phyloP scores from a whole-genome alignment of 2,888 invertebrate genomes.

The Dorcus hopei region DNA sequence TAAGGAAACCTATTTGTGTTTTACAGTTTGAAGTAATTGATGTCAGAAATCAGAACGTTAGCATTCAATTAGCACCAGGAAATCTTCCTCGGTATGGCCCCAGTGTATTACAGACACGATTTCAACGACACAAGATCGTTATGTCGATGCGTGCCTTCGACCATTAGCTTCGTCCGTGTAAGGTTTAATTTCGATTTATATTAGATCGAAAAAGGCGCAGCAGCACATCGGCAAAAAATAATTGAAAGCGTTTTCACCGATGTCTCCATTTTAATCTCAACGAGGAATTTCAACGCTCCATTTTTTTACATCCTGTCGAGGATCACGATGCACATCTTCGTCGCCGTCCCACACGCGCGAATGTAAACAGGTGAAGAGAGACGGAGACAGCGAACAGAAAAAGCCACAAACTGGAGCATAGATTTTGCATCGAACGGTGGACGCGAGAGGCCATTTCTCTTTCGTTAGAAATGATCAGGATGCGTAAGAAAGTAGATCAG shows the following conservation, averaged over 20 bases:
- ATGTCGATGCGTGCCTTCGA: not conserved
- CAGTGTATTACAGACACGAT: not conserved
- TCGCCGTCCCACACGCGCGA: not conserved
- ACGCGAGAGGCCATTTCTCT: slow-evolving; percentile 35
- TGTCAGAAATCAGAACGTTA: no score
- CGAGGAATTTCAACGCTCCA: slow-evolving; percentile 15
- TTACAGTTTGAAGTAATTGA: no score
- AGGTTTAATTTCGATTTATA: not conserved
- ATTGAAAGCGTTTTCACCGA: slow-evolving; percentile 25
- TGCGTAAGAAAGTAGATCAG: slow-evolving; percentile 37
- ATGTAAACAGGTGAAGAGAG: not conserved
- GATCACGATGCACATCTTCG: slow-evolving; percentile 2
- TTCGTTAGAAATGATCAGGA: slow-evolving; percentile 37
- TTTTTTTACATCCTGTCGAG: slow-evolving; percentile 17
- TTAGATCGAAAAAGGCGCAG: not conserved
- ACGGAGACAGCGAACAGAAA: not conserved
- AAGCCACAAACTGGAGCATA: slow-evolving; percentile 26
- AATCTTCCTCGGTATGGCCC: no score
- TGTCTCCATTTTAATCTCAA: slow-evolving; percentile 14
- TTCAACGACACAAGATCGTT: not conserved
- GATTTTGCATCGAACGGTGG: slow-evolving; percentile 33
- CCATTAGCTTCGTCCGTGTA: not conserved
- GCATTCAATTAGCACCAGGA: no score
- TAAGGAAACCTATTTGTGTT: no score
- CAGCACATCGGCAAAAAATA: slow-evolving; percentile 5